Evolutionary conservation across 2,888 invertebrate genomes (phyloP), one percentile per base, ranked within the genome.

Genomic region (Augochlorella aurata): DNA sequence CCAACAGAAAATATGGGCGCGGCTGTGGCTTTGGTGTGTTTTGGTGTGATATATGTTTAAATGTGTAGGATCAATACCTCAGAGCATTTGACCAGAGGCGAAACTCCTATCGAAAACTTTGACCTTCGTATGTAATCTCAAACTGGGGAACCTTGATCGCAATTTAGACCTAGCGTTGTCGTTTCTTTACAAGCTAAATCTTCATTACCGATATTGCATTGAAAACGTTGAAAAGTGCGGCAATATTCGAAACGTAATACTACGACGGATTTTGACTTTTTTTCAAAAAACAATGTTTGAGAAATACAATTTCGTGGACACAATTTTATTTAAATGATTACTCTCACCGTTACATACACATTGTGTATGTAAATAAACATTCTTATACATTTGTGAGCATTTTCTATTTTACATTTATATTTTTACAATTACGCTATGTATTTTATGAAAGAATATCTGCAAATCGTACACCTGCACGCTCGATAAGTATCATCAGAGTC

Each of bases 11-110:
- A 65, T 52, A 70, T 87, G 87, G 87, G 86, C 70, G 87, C 77
- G 86, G 87, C 81, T 79, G 65, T 71, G 86, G 87, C 81, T 81
- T 54, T 71, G 74, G 77, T 67, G 67, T 68, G 70, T 67, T 80
- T 74, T 68, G 65, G 68, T 71, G 68, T 74, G 74, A 38, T 65
- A 65, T 38, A 44, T 44, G 38, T 12, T 74, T 74, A 79, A 72
- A 49, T 66, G 66, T 63, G 49, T n/a, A 44, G 75, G 87, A 87
- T 87, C 87, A 87, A 87, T 58, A 58, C 58, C 16, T 2, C 16
- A 24, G 24, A 58, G 8, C 24, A 14, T 24, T 58, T 29, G 16
- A 29, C 4, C 58, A 58, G 58, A 58, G 8, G 16, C 58, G 58
- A 58, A 58, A 58, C 58, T 58, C 24, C 16, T 24, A 5, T 54